Base-by-base conservation (phyloP, 2,888 invertebrate species). In the Acanthosepion pharaonis region DNA sequence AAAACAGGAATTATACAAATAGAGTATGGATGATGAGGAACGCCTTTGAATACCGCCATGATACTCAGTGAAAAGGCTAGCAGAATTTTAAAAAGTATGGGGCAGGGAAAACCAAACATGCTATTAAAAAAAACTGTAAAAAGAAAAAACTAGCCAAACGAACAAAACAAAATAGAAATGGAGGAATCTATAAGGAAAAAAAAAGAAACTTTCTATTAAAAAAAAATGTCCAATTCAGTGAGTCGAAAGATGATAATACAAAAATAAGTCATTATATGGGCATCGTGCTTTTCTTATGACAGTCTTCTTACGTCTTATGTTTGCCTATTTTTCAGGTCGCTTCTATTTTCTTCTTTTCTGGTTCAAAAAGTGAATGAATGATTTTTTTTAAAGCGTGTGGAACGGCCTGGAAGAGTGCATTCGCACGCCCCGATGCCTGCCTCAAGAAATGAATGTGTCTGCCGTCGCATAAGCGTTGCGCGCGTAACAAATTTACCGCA, bases 361-460 rank as follows among this genome's bases (percentile, higher is more conserved):
- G 78, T 78, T 78, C 78, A 78, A 78, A 78, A 78, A 78, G 11
- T n/a, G 78, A 78, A 78, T 78, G 78, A 78, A 78, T 78, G 78
- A 15, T 78, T 78, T 78, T 64, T 78, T 64, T 78, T 78, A n/a
- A 78, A 78, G 78, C 11, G 78, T 78, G 78, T n/a, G 78, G 78
- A 78, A n/a, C 78, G 78, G n/a, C 78, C n/a, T 3, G n/a, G 15
- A 78, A 78, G 78, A 78, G 78, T n/a, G 78, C 78, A n/a, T 18
- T 25, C 78, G n/a, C 9, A n/a, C n/a, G n/a, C 15, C 78, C n/a
- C 6, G 28, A 28, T n/a, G n/a, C 78, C 78, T 78, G 5, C 33
- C n/a, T n/a, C 78, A 11, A 15, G n/a, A 4, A 78, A 33, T 78
- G 33, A n/a, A 33, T n/a, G 78, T 78, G 1, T n/a, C n/a, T 15